A percentile compares a stretch with the other conserved stretches of the same genome.
phyloP scores from a whole-genome alignment of 1,140 invertebrate genomes.

The Vanessa tameamea region DNA sequence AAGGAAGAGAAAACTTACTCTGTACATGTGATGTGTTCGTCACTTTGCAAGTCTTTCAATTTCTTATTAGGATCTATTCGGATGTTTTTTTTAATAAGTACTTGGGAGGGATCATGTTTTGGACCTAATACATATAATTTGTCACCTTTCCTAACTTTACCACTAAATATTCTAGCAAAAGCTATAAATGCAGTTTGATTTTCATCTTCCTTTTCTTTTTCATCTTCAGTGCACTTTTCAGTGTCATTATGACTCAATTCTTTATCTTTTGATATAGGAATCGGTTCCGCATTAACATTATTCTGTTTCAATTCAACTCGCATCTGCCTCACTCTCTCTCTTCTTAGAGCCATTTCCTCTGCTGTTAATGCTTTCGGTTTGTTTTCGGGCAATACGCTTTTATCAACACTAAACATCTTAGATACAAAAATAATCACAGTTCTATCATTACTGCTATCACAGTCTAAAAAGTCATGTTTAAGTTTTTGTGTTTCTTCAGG shows the following conservation, averaged over 20 bases:
- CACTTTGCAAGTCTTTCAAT: conserved; percentile 85
- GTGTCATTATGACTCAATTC: conserved; percentile 55
- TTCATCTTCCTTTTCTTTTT: conserved; percentile 67
- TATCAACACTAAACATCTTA: conserved; percentile 95
- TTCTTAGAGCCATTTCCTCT: conserved; percentile 87
- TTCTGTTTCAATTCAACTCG: conserved; percentile 81
- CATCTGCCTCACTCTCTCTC: conserved; percentile 85
- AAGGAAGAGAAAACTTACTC: conserved; percentile 63
- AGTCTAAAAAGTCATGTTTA: conserved; percentile 88
- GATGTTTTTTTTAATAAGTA: conserved; percentile 73
- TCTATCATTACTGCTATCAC: conserved; percentile 83
- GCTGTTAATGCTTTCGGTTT: conserved; percentile 86
- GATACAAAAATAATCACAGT: conserved; percentile 96
- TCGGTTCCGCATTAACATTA: conserved; percentile 77
- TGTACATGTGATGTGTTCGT: conserved; percentile 80
- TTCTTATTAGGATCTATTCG: conserved; percentile 81
- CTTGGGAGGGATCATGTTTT: conserved; percentile 91
- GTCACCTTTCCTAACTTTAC: conserved; percentile 89
- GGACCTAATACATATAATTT: conserved; percentile 92
- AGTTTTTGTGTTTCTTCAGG: conserved; percentile 86
- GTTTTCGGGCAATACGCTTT: conserved; percentile 86
- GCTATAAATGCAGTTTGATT: conserved; percentile 91
- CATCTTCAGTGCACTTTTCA: conserved; percentile 56
- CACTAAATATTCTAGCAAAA: conserved; percentile 96
- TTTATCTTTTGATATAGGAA: conserved; percentile 77